These are phyloP conservation scores for Hetaerina titia DNA, from an alignment of 2,888 invertebrate genomes.

Conservation along the genomic window DNA sequence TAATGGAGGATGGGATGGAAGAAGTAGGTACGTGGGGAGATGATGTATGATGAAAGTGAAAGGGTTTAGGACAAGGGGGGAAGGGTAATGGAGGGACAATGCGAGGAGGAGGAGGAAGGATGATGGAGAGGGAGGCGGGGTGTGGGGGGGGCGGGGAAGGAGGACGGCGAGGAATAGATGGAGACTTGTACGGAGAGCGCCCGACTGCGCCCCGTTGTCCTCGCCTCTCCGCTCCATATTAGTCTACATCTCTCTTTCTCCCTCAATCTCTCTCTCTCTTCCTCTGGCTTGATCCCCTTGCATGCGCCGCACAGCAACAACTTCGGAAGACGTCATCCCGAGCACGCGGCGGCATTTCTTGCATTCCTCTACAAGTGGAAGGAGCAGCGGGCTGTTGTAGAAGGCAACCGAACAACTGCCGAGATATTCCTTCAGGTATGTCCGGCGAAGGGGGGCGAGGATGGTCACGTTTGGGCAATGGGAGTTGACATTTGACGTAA, in stretches of 20 bases:
- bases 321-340: not conserved
- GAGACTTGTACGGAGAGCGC: not conserved
- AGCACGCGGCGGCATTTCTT: not conserved
- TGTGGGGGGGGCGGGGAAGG: not conserved
- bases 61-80: not conserved
- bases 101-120: not conserved
- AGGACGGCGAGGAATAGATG: not conserved
- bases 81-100: not conserved
- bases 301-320: not conserved
- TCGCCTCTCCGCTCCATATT: constrained; percentile 11
- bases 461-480: no score
- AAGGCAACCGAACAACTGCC: no score
- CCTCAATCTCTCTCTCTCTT: not conserved
- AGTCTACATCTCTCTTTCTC: not conserved
- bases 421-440: no score
- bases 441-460: no score
- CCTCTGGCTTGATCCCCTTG: not conserved
- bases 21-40: not conserved
- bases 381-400: no score
- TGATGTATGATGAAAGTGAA: not conserved
- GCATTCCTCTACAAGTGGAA: not conserved
- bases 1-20: not conserved
- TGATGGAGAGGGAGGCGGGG: not conserved
- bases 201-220: not conserved
- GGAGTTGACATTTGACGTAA: no score